A percentile compares a stretch with the other conserved stretches of the same genome.
Conservation (phyloP, 30 jellyfish, hydroid and myxozoan species). For the Rhopilema esculentum region DNA sequence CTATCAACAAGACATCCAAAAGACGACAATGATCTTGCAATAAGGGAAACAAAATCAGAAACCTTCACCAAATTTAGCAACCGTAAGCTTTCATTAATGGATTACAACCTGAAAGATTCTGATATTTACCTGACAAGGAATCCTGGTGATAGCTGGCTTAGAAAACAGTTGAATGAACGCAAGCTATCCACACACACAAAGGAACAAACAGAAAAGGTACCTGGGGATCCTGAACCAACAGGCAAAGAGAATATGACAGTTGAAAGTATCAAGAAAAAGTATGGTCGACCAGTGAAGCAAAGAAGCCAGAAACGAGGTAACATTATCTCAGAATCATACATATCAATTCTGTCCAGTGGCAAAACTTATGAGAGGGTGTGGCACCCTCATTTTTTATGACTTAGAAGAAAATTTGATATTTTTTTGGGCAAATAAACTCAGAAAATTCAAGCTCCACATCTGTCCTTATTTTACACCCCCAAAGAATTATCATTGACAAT, state of each 20-base stretch:
- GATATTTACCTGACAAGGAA: conserved; percentile 66
- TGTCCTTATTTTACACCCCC: too few relatives aligned
- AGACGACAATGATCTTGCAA: not conserved
- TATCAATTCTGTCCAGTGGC: too few relatives aligned
- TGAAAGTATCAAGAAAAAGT: conserved; percentile 54
- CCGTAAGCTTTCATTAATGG: conserved; percentile 54
- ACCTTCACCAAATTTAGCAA: conserved; percentile 26
- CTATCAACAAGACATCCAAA: not conserved
- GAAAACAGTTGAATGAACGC: conserved; percentile 73
- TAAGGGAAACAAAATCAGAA: conserved; percentile 32
- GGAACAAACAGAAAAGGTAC: not conserved
- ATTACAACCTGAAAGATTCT: conserved; percentile 52
- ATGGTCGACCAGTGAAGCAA: conserved; percentile 50
- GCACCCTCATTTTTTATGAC: too few relatives aligned
- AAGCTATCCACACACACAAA: conserved; percentile 51
- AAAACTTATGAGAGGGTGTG: not conserved
- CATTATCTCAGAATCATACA: not conserved
- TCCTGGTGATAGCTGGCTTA: conserved; percentile 87
- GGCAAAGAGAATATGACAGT: conserved; percentile 37
- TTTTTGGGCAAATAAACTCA: too few relatives aligned
- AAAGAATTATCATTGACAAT: too few relatives aligned
- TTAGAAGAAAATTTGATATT: too few relatives aligned
- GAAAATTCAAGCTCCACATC: too few relatives aligned
- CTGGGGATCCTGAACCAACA: not conserved
- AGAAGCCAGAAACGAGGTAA: conserved; percentile 24